Conservation (phyloP, 2,888 invertebrate species). For the Incurvaria masculella region DNA sequence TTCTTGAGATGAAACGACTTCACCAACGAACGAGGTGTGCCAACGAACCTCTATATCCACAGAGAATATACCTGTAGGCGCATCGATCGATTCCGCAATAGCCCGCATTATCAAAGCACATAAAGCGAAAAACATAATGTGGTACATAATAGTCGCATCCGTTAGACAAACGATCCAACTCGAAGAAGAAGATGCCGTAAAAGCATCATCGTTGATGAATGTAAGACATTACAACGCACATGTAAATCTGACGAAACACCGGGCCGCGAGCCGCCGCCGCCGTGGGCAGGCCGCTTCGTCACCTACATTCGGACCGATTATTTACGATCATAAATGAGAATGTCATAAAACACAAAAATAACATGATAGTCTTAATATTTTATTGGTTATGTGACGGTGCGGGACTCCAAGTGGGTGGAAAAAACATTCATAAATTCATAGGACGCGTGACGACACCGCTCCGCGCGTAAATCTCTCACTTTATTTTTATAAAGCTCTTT, state of each 20-base stretch:
- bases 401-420: slow-evolving; percentile 18
- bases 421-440: slow-evolving; percentile 17
- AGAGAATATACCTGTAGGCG: too few species aligned
- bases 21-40: too few species aligned
- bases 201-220: background rate
- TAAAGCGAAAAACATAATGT: too few species aligned
- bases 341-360: slow-evolving; percentile 23
- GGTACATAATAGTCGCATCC: background rate
- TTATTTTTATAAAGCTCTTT: slow-evolving; percentile 13
- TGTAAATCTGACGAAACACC: background rate
- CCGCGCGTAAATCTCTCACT: slow-evolving; percentile 11
- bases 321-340: slow-evolving; percentile 27
- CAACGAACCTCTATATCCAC: too few species aligned
- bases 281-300: slow-evolving; percentile 17
- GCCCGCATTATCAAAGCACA: too few species aligned
- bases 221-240: background rate
- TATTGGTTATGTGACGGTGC: slow-evolving; percentile 13
- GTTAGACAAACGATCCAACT: background rate
- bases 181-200: background rate
- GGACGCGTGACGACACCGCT: slow-evolving; percentile 17
- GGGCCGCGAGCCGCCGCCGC: background rate
- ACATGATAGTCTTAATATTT: slow-evolving; percentile 22
- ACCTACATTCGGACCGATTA: slow-evolving; percentile 24
- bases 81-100: too few species aligned
- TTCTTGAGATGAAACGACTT: too few species aligned